Conservation (phyloP, 2,113 vertebrate species). For the Sarotherodon lohbergeri region DNA sequence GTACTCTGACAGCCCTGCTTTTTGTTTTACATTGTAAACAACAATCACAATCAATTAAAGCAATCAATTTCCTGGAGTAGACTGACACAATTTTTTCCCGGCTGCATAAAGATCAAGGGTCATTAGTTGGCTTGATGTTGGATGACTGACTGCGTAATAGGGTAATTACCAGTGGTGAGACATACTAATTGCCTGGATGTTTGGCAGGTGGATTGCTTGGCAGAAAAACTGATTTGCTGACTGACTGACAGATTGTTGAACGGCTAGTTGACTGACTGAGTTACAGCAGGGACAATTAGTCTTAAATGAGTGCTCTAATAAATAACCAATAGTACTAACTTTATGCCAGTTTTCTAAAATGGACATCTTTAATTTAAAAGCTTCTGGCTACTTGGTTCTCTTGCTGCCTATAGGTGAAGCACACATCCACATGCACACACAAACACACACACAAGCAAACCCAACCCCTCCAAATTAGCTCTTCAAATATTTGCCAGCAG, state of each 20-base stretch:
- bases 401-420: background rate
- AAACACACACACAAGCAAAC: constrained; percentile 31
- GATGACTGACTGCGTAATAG: background rate
- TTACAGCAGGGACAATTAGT: background rate
- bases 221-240: background rate
- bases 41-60: constrained; percentile 32
- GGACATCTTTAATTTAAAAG: constrained; percentile 1
- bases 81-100: background rate
- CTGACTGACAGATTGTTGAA: background rate
- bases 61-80: constrained; percentile 17
- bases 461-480: constrained; percentile 71
- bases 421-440: background rate
- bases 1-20: background rate
- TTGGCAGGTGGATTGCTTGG: background rate
- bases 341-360: background rate
- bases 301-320: background rate
- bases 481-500: constrained; percentile 72
- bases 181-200: background rate
- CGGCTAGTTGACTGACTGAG: background rate
- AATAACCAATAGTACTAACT: background rate
- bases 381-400: background rate
- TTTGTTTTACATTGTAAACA: background rate
- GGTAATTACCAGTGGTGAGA: background rate
- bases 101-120: constrained; percentile 17
- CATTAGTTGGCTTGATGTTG: background rate